A percentile compares a stretch with the other conserved stretches of the same genome.
Evolutionary conservation across 2,797 vertebrate species (phyloP).

Genomic region (Syngnathus acus): DNA sequence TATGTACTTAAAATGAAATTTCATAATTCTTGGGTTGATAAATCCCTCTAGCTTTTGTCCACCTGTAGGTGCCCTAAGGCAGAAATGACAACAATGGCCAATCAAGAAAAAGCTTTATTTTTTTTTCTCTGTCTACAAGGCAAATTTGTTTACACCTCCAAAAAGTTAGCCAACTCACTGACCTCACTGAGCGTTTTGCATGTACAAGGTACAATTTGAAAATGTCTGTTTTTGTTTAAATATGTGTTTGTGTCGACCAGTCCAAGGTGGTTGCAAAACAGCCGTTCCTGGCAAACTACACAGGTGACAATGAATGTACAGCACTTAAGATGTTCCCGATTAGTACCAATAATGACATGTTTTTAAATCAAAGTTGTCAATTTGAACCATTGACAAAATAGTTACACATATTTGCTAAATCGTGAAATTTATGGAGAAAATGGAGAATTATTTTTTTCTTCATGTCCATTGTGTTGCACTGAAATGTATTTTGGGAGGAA

Average conservation of each 20-base stretch:
- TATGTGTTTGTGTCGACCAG: background rate
- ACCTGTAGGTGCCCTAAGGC: background rate
- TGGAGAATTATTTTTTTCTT: conserved; percentile 13
- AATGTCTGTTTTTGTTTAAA: background rate
- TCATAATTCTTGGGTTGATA: background rate
- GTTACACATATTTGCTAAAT: too few species aligned
- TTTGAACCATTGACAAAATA: background rate
- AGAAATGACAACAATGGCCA: background rate
- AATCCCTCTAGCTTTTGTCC: background rate
- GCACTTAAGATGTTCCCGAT: conserved; percentile 74
- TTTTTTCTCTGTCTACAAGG: background rate
- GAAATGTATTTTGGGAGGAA: conserved; percentile 74
- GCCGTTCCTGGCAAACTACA: conserved; percentile 75
- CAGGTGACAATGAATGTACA: conserved; percentile 90
- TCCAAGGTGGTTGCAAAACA: conserved; percentile 63
- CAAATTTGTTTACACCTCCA: background rate
- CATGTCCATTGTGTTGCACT: conserved; percentile 47
- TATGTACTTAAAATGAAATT: background rate
- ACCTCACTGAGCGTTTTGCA: background rate
- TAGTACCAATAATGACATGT: conserved; percentile 23
- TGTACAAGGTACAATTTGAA: background rate
- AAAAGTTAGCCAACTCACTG: background rate
- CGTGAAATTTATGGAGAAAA: too few species aligned
- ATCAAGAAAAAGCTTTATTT: background rate
- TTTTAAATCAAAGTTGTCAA: conserved; percentile 6